These are phyloP conservation scores for Gephyroberyx darwinii DNA, from an alignment of 2,797 vertebrate species.

Conservation along the genomic window DNA sequence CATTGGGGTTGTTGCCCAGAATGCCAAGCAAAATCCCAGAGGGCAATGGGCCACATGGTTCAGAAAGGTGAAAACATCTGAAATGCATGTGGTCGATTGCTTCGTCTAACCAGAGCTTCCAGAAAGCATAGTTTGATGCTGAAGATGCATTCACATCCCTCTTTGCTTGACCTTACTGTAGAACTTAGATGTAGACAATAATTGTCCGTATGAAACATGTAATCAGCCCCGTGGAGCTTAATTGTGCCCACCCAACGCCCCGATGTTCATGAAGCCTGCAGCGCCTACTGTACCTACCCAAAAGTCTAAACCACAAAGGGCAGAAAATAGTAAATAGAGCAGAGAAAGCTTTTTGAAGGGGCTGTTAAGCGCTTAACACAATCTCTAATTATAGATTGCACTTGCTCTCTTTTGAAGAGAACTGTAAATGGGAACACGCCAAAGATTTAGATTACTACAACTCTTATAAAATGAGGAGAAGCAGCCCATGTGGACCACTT, in stretches of 20 bases:
- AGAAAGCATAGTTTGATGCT: not conserved
- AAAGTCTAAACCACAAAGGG: constrained; percentile 70
- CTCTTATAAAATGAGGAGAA: constrained; percentile 74
- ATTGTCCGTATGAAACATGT: constrained; percentile 54
- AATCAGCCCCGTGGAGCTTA: constrained; percentile 56
- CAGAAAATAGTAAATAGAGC: constrained; percentile 78
- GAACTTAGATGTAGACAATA: constrained; percentile 40
- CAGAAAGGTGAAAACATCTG: not conserved
- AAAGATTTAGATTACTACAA: constrained; percentile 76
- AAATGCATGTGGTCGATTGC: not conserved
- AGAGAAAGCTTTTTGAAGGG: constrained; percentile 81
- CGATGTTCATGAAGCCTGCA: constrained; percentile 57
- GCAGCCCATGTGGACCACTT: constrained; percentile 55
- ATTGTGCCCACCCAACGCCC: constrained; percentile 72
- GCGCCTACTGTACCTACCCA: constrained; percentile 65
- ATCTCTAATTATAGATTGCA: constrained; percentile 85
- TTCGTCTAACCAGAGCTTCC: not conserved
- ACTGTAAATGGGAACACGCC: constrained; percentile 78
- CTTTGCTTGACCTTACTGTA: too few species aligned
- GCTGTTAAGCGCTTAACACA: constrained; percentile 74
- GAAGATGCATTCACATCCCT: not conserved
- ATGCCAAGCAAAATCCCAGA: not conserved
- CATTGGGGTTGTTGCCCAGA: not conserved
- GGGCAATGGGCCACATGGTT: too few species aligned
- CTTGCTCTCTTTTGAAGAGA: constrained; percentile 78